Evolutionary conservation across 2,113 vertebrate species (phyloP), one percentile per base, ranked within the genome.

Genomic region (Heteronetta atricapilla): DNA sequence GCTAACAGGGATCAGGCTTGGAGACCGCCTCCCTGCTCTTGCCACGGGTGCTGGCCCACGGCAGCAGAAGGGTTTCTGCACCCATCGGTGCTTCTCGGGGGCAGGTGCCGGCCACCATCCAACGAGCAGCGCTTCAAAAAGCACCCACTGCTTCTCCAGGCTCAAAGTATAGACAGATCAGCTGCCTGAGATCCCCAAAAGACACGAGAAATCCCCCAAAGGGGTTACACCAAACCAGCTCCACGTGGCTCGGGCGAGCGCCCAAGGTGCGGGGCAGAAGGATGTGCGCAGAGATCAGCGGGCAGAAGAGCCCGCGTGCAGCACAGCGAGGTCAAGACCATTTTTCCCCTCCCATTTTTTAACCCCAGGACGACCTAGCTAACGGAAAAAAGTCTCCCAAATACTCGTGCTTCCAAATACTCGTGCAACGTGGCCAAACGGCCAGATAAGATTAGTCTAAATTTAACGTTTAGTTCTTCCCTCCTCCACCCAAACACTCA

Each of bases 261-360:
- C 44, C 42, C 38, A 33, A 64, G 29, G 36, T 26, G 59, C 2
- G 1, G 44, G 42, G 58, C 40, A 38, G 28, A 63, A 38, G 19
- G 21, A 25, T 1, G 10, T 2, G 67, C 22, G 5, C 34, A 31
- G 55, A 63, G 33, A n/a, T 22, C 22, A 64, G 56, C 33, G 19
- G 0, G 0, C 8, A 7, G 8, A 67, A 82, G 48, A 50, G 36
- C 20, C 63, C 6, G 2, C 1, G 6, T 4, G 18, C 9, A 46
- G 55, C 42, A 34, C 28, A 13, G 73, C 17, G 21, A 59, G n/a
- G 29, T 40, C 78, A 44, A n/a, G n/a, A 84, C 31, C 42, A 21
- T 36, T 6, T n/a, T 48, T 18, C 8, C 8, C 42, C 56, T 84
- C 55, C 52, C 78, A 58, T 79, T 89, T 52, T 85, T 52, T 33